Evolutionary conservation across 2,113 vertebrate genomes (phyloP), one percentile per base, ranked within the genome.

Genomic region (Synchiropus splendidus): DNA sequence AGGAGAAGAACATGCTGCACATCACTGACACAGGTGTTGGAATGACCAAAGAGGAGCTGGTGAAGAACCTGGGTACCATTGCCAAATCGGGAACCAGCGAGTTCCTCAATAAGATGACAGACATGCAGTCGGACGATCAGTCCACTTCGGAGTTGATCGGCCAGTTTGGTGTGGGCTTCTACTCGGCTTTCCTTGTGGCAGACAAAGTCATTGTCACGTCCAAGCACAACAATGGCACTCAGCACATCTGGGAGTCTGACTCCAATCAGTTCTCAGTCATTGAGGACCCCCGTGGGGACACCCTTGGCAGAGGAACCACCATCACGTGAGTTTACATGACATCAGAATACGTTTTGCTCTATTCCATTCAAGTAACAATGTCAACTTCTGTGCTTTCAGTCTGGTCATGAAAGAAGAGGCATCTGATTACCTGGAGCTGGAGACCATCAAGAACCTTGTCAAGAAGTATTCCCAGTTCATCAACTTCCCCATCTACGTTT

Each of bases 171-270:
- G 96, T 99, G 13, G 96, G 96, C 54, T 99, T 99, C 83, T 99
- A 99, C 68, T 98, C 95, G 5, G 90, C 94, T 62, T 99, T 99
- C 88, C 88, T 99, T 12, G 91, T 99, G 32, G 94, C 95, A 6
- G 95, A 99, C 81, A 93, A 88, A 54, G 93, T 99, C 55, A 95
- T 99, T 35, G 95, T 99, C 47, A 90, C 92, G 1, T 92, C 95
- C 1, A 99, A 99, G 79, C 92, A 99, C 82, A 99, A 97, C 77
- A 92, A 97, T 1, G 96, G 72, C 61, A 94, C 90, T 16, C 96
- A 99, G 51, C 91, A 99, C 61, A 98, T 99, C 67, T 99, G 96
- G 96, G 96, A 99, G 64, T 99, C 96, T 0, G 94, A 99, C 79
- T 99, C 96, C 5, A 97, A 90, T 47, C 86, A 90, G 48, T 99